Conservation (phyloP, 2,797 vertebrate genomes). For the Hybognathus amarus region DNA sequence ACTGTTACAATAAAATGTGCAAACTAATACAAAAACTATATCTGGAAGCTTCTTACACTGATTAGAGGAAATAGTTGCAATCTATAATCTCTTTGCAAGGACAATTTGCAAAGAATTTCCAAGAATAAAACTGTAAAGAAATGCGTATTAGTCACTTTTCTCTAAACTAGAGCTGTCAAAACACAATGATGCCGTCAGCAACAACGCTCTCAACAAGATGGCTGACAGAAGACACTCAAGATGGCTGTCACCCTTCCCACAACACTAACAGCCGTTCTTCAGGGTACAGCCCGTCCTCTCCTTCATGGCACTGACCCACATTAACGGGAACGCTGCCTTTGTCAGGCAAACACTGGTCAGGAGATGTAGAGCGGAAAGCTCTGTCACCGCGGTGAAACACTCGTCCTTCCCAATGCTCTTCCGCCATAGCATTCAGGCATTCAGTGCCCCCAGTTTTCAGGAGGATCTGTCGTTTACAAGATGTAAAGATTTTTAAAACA, state of each 20-base stretch:
- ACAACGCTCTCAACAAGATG: constrained; percentile 68
- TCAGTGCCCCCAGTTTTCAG: neutral
- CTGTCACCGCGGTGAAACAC: neutral
- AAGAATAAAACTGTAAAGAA: neutral
- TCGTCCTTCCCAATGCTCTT: neutral
- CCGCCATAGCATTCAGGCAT: neutral
- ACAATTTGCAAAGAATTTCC: neutral
- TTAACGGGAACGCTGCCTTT: constrained; percentile 31
- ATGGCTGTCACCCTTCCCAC: constrained; percentile 49
- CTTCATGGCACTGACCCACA: constrained; percentile 49
- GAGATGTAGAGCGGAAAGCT: constrained; percentile 50
- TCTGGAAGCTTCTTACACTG: too few relatives aligned
- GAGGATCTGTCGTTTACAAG: too few relatives aligned
- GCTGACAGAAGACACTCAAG: constrained; percentile 53
- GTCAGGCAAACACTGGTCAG: neutral
- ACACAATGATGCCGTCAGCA: constrained; percentile 67
- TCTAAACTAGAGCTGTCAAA: constrained; percentile 35
- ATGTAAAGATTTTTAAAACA: neutral
- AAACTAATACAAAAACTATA: neutral
- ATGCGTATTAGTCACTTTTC: neutral
- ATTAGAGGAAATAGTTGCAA: too few relatives aligned
- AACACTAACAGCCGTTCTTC: neutral
- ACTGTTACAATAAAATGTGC: neutral
- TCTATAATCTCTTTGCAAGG: too few relatives aligned
- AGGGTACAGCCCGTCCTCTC: constrained; percentile 9